Base-by-base conservation (phyloP, 2,888 invertebrate genomes). In the Melanotus villosus region DNA sequence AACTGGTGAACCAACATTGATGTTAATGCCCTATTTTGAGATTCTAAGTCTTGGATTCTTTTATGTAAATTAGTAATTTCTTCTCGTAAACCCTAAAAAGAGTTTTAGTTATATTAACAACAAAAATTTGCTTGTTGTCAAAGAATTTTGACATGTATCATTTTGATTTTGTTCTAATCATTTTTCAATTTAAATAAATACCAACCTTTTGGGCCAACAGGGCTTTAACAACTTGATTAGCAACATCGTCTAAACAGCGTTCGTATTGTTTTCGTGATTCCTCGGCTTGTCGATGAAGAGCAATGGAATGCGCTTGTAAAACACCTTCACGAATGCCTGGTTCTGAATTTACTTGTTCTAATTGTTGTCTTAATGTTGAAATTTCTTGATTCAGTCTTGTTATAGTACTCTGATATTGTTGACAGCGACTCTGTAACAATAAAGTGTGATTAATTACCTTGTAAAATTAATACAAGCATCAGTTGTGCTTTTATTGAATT, bases 151-250 rank as follows among this genome's bases (percentile, higher is more conserved):
- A 47, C 19, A 45, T 2, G 6, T 2, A 45, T 21, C 14, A 38
- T 4, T 4, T n/a, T 38, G 38, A 38, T n/a, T 7, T 38, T 4
- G 10, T 2, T 38, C 38, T 7, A 10, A n/a, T 38, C 5, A 26
- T 26, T 26, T 26, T 26, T n/a, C n/a, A 26, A 26, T 26, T 26
- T 26, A 21, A 45, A 21, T 19, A 12, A 3, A 23, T 5, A 59
- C 63, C 77, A 83, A 94, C 94, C 91, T 94, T 95, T 87, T 95
- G 95, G 54, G 93, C 92, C 76, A 95, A 89, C 73, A 95, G 87
- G 56, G 94, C 94, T 77, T 93, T 90, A 66, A 95, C 93, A 75
- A 93, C 93, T 82, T 93, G 92, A 84, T 92, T 92, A 70, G 93
- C 94, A 73, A 95, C 93, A 85, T 95, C 92, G 86, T 95, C 92